These are phyloP conservation scores for Xyliphius kryptos DNA, from an alignment of 2,113 vertebrate species.

Conservation along the genomic window DNA sequence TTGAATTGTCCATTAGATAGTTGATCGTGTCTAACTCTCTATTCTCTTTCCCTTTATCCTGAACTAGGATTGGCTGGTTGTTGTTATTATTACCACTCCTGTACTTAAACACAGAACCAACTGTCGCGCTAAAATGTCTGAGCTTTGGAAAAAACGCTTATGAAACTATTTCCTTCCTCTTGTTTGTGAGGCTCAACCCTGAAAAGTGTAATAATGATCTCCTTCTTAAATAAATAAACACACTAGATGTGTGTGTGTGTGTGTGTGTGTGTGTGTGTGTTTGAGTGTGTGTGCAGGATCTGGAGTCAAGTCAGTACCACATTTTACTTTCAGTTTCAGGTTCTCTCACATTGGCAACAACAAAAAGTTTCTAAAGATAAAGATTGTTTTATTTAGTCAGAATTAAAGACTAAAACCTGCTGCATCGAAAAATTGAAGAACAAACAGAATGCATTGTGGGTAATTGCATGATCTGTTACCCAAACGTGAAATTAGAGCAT, in stretches of 20 bases:
- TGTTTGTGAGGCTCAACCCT: not conserved
- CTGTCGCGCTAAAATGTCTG: no score
- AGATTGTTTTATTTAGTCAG: not conserved
- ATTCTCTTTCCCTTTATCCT: no score
- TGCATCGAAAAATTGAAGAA: not conserved
- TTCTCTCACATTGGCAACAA: not conserved
- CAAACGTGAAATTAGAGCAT: not conserved
- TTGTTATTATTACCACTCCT: no score
- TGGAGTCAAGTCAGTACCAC: not conserved
- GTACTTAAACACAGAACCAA: no score
- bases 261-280: no score
- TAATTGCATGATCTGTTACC: not conserved
- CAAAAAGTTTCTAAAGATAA: not conserved
- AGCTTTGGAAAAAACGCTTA: not conserved
- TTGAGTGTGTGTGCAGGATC: no score
- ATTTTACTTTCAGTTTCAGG: not conserved
- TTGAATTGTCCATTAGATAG: no score
- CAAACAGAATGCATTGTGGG: not conserved
- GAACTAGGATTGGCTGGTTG: no score
- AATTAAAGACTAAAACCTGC: not conserved
- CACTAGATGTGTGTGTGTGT: no score
- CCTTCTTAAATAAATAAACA: not conserved
- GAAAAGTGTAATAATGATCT: not conserved
- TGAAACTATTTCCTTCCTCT: conserved; percentile 15
- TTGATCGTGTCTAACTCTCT: no score